phyloP scores from a whole-genome alignment of 1,140 invertebrate genomes.

The Aphidius ervi region DNA sequence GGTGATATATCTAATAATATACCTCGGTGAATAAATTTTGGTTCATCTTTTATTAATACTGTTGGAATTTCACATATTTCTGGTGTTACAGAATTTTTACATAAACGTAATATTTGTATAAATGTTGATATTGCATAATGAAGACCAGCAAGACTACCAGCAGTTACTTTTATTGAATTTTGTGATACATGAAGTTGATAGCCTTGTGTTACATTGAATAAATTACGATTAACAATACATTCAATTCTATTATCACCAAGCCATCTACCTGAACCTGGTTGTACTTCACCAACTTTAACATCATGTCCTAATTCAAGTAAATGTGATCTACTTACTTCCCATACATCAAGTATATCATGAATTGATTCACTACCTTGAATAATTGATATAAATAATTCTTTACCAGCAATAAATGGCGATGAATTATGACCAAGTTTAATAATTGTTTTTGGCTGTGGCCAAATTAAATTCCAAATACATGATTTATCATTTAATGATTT shows the following conservation, averaged over 20 bases:
- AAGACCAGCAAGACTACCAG: conserved; percentile 56
- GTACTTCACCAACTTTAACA: conserved; percentile 53
- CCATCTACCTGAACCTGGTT: conserved; percentile 47
- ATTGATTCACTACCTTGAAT: conserved; percentile 47
- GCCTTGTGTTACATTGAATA: conserved; percentile 48
- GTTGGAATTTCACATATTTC: conserved; percentile 44
- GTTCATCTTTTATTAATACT: conserved; percentile 62
- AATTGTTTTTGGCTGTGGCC: conserved; percentile 62
- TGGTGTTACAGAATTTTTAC: conserved; percentile 37
- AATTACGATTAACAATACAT: conserved; percentile 50
- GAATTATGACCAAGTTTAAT: conserved; percentile 53
- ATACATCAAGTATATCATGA: conserved; percentile 56
- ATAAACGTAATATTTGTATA: conserved; percentile 59
- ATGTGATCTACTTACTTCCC: conserved; percentile 50
- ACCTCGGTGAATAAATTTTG: conserved; percentile 58
- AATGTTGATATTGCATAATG: conserved; percentile 63
- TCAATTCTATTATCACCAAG: conserved; percentile 47
- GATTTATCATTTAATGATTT: conserved; percentile 32
- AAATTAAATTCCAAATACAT: conserved; percentile 51
- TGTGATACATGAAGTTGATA: conserved; percentile 54
- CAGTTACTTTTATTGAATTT: conserved; percentile 57
- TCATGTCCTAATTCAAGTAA: conserved; percentile 50
- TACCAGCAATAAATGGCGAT: conserved; percentile 51
- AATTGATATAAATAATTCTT: conserved; percentile 53
- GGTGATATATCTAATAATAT: conserved; percentile 62